A percentile compares a stretch with the other conserved stretches of the same genome.
phyloP scores from a whole-genome alignment of 2,888 invertebrate genomes.

The Xestia ashworthii region DNA sequence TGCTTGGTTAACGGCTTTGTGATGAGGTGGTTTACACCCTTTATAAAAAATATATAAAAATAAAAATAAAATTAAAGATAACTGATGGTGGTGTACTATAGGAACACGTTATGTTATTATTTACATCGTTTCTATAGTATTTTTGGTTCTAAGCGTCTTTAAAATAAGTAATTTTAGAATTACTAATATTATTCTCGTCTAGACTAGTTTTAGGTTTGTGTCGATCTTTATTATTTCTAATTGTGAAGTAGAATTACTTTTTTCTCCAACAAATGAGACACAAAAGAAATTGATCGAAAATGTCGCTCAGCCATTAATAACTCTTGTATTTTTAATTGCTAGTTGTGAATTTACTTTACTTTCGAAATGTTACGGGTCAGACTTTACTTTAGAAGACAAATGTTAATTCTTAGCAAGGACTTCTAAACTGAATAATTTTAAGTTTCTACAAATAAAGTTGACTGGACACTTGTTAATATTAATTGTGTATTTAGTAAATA shows the following conservation, averaged over 20 bases:
- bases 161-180: not conserved
- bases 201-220: not conserved
- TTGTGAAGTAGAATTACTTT: not conserved
- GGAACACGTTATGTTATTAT: not conserved
- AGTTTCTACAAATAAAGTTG: slow-evolving; percentile 15
- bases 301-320: not conserved
- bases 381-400: slow-evolving; percentile 4
- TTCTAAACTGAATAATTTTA: slow-evolving; percentile 27
- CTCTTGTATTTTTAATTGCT: slow-evolving; percentile 22
- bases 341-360: slow-evolving; percentile 15
- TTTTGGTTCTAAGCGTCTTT: not conserved
- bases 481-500: slow-evolving; percentile 28
- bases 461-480: slow-evolving; percentile 2
- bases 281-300: not conserved
- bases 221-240: not conserved
- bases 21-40: no score
- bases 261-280: not conserved
- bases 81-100: not conserved
- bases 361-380: slow-evolving; percentile 22
- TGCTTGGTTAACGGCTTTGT: no score
- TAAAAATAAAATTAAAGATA: not conserved
- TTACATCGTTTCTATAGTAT: not conserved
- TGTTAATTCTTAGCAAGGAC: slow-evolving; percentile 10
- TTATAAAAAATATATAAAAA: no score
- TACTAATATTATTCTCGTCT: not conserved